Evolutionary conservation across 2,888 invertebrate genomes (phyloP), one percentile per base, ranked within the genome.

Genomic region (Tridacna crocea): DNA sequence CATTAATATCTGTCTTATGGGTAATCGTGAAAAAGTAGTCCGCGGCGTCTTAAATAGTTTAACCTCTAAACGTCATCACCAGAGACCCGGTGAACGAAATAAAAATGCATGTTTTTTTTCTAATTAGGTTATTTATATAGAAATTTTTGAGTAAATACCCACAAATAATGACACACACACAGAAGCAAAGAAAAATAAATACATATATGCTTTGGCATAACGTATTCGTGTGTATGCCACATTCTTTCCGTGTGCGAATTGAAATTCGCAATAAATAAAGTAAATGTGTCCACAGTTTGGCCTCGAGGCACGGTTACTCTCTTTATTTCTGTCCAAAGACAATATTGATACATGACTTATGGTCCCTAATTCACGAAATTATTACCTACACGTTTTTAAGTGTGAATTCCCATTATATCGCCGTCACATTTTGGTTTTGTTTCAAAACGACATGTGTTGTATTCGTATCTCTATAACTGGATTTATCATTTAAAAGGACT

Each of bases 271-370:
- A 70, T 70, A 70, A 70, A 70, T 70, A 70, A 70, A 70, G 22
- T 70, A 47, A 51, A 70, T 24, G 51, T 70, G 70, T 70, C 70
- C 70, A 19, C 47, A 22, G 10, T 51, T 24, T 70, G 48, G 70
- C 70, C 70, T 12, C 70, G 17, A 70, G 70, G 70, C 70, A 70
- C 48, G 51, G 51, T 51, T 48, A 70, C 70, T 70, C 46, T 36
- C 15, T 70, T 61, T 19, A 27, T 55, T 15, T 22, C 66, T 76
- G 84, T 77, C 83, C 80, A 80, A 65, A 61, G 58, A 46, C 60
- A 51, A 61, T 68, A 72, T 72, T 61, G 36, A 63, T 70, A 75
- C 79, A 86, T 86, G 86, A 86, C 83, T 80, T 86, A 86, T 86
- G 82, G 82, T 65, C 78, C 75, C 63, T 78, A 80, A 80, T 82